Evolutionary conservation across 1,140 invertebrate species (phyloP).

Genomic region (Brachionus asplanchnoidis): DNA sequence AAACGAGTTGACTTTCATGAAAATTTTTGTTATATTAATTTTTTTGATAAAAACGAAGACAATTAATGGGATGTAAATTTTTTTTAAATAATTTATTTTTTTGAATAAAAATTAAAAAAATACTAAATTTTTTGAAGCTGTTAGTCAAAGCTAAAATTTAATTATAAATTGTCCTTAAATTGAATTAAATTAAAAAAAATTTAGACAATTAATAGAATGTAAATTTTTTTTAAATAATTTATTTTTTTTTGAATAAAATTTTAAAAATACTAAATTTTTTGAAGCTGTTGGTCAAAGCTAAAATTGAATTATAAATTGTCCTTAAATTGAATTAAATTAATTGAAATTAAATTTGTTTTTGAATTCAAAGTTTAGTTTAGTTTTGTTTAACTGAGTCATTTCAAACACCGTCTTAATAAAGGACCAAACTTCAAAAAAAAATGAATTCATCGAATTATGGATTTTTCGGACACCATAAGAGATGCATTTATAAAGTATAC

Average conservation of each 20-base stretch:
- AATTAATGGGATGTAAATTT: neutral
- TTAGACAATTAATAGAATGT: neutral
- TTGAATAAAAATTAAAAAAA: neutral
- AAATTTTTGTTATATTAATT: slow-evolving; percentile 29
- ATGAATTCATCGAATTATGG: too few relatives aligned
- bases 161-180: neutral
- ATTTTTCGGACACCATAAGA: too few relatives aligned
- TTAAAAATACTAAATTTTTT: neutral
- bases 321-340: neutral
- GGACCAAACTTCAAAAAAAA: too few relatives aligned
- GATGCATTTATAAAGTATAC: too few relatives aligned
- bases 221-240: neutral
- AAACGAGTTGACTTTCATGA: slow-evolving; percentile 35
- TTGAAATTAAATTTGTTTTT: too few relatives aligned
- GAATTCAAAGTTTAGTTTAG: too few relatives aligned
- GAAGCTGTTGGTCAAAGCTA: neutral
- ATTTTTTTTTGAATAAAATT: neutral
- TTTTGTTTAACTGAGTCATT: too few relatives aligned
- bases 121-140: neutral
- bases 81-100: neutral
- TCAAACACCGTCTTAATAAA: too few relatives aligned
- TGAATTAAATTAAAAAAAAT: neutral
- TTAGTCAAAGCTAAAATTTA: neutral
- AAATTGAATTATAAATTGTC: neutral
- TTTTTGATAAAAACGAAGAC: neutral